Evolutionary conservation across 2,888 invertebrate genomes (phyloP), one percentile per base, ranked within the genome.

Genomic region (Empis stercorea): DNA sequence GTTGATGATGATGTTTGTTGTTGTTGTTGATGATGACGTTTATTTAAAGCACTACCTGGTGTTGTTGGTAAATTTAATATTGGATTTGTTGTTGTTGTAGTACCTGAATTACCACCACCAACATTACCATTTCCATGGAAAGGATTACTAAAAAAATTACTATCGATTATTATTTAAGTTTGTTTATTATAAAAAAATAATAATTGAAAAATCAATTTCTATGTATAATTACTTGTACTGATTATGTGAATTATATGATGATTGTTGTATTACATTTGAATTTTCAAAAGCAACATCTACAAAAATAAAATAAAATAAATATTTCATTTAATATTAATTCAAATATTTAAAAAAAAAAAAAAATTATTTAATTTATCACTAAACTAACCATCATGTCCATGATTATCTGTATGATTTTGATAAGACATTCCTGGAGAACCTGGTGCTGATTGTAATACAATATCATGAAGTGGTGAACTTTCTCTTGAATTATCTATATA

Each of bases 391-490:
- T 68, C 68, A 49, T 60, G 58, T 37, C 64, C 57, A 46, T 67
- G 66, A 52, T 66, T 65, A 50, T 67, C 67, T 48, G 65, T 51
- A 48, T 53, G 56, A 32, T 55, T 56, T 46, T 57, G 57, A 38
- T 57, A 57, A 14, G 68, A 66, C 54, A 66, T 63, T 65, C 82
- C 81, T 20, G 82, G 83, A 42, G 82, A 82, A 40, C 78, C 78
- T 46, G 79, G 79, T 52, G 79, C 79, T 52, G 78, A 78, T 68
- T 79, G 79, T 46, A 70, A 57, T 44, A 69, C 67, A 55, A 70
- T 66, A 64, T 87, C 86, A 53, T 88, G 87, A 55, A 85, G 81
- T 0, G 95, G 95, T 49, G 94, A 93, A 60, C 88, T 87, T 73
- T 95, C 95, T 57, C 94, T 78, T 32, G 93, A 94, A 55, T 68